Evolutionary conservation across 1,140 invertebrate genomes (phyloP).

Genomic region (Drosophila ironensis): DNA sequence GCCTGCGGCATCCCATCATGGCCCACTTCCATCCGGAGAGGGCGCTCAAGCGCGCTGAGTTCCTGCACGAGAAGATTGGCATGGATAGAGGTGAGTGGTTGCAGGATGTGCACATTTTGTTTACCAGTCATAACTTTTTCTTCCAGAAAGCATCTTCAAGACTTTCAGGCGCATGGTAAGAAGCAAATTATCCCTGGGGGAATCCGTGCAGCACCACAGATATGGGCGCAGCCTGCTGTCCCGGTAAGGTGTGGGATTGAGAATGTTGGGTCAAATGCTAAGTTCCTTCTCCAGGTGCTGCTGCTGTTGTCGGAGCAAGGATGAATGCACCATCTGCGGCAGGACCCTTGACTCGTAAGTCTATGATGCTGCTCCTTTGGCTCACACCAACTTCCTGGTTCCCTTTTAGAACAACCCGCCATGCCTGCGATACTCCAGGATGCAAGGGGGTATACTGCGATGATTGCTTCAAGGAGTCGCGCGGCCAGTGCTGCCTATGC

Average conservation of each 20-base stretch:
- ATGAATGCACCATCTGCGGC: conserved; percentile 78
- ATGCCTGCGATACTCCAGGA: conserved; percentile 84
- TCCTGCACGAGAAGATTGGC: conserved; percentile 92
- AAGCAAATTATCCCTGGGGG: conserved; percentile 83
- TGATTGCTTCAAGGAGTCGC: conserved; percentile 87
- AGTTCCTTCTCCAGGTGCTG: conserved; percentile 41
- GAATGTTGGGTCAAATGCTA: not conserved
- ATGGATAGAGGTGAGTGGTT: conserved; percentile 83
- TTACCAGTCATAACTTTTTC: not conserved
- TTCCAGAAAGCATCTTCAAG: conserved; percentile 85
- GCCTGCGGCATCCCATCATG: conserved; percentile 89
- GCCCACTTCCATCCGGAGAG: conserved; percentile 88
- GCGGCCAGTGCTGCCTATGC: conserved; percentile 86
- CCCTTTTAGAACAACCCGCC: conserved; percentile 21
- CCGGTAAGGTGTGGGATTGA: not conserved
- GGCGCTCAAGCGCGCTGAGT: conserved; percentile 87
- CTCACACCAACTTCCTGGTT: not conserved
- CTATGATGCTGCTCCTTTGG: conserved; percentile 40
- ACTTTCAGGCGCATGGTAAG: conserved; percentile 86
- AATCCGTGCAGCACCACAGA: conserved; percentile 80
- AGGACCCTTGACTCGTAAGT: no score
- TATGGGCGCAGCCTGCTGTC: conserved; percentile 78
- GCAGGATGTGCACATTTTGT: not conserved
- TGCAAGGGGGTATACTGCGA: conserved; percentile 90
- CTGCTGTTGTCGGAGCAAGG: no score